Evolutionary conservation across 2,113 vertebrate species (phyloP), one percentile per base, ranked within the genome.

Genomic region (Colossoma macropomum): DNA sequence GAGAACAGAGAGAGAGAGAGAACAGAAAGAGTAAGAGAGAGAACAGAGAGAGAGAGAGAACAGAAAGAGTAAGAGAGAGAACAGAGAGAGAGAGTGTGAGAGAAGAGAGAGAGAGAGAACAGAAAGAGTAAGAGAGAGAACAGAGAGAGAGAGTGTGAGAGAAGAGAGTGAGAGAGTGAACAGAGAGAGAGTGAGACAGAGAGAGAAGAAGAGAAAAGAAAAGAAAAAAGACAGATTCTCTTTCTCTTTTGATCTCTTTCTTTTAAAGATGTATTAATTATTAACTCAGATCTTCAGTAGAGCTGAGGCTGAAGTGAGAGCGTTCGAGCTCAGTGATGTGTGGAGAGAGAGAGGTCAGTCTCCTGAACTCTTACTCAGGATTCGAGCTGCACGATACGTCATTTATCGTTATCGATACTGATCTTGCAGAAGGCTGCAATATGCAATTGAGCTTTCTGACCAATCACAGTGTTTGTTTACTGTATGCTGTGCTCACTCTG

Each of bases 261-360:
- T n/a, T n/a, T n/a, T n/a, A 30, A 82, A 90, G 79, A 88, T 89
- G 92, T 89, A 87, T 92, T 91, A 90, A 93, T 90, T 92, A 92
- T 94, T 93, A 92, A 91, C 91, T 45, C 89, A 91, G 90, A 94
- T 93, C 94, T 92, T 96, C 94, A 95, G 95, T 96, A 92, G 81
- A 68, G 84, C 87, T 78, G 85, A 83, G 72, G 87, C 90, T 86
- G 90, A 91, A 92, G 90, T 88, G 88, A 88, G 90, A 77, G 88
- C 82, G 88, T 83, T 86, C 82, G 83, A 88, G 32, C n/a, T n/a
- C n/a, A n/a, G 85, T 81, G 75, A 80, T 83, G 86, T 90, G 84
- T 90, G 84, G 89, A 89, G 88, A 87, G 88, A 89, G 86, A 89
- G 91, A 87, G 65, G 12, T 21, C 2, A n/a, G n/a, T n/a, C n/a